Evolutionary conservation across 2,113 vertebrate species (phyloP).

Genomic region (Cinclus cinclus): DNA sequence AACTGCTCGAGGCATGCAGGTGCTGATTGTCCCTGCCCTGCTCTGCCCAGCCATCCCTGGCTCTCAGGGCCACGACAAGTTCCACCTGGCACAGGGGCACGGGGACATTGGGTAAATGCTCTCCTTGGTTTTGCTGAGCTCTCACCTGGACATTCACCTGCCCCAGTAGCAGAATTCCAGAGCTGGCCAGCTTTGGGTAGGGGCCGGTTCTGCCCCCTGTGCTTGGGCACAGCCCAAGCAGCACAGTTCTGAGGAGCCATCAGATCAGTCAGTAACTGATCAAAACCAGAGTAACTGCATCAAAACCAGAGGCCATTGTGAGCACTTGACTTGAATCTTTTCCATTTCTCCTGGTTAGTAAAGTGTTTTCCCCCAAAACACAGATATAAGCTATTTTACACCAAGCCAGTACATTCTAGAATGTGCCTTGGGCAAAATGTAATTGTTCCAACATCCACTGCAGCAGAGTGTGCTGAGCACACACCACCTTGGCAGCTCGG

Average conservation of each 20-base stretch:
- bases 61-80: neutral
- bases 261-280: neutral
- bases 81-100: neutral
- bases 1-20: rapidly evolving
- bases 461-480: neutral
- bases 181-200: neutral
- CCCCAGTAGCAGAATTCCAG: rapidly evolving
- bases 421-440: neutral
- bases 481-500: rapidly evolving
- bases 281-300: neutral
- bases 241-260: neutral
- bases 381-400: neutral
- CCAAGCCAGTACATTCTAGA: neutral
- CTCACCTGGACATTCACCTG: neutral
- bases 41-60: neutral
- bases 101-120: rapidly evolving
- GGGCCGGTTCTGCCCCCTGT: no score
- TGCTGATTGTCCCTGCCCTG: neutral
- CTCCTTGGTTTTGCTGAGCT: neutral
- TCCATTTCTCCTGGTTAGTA: neutral
- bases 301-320: neutral
- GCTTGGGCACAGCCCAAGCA: rapidly evolving
- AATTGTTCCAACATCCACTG: rapidly evolving
- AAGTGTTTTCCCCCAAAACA: neutral
- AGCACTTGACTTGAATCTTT: neutral